These are phyloP conservation scores for Dipodomys spectabilis DNA, from an alignment of 2,113 vertebrate genomes.

Conservation along the genomic window DNA sequence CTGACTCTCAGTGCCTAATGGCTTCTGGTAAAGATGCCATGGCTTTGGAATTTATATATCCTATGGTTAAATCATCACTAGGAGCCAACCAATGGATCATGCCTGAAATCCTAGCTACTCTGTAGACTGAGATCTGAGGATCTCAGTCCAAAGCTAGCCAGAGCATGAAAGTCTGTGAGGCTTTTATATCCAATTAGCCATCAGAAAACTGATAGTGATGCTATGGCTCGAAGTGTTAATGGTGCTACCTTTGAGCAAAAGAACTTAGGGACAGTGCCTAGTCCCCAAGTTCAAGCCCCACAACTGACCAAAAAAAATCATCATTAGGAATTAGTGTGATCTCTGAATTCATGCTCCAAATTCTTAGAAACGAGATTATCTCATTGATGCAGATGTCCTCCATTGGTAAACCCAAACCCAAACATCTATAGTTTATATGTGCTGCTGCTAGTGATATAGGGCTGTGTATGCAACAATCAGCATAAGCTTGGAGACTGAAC, in stretches of 20 bases:
- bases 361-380: background rate
- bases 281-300: too few relatives aligned
- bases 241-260: too few relatives aligned
- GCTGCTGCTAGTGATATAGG: background rate
- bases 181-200: too few relatives aligned
- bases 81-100: fast-evolving
- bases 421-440: background rate
- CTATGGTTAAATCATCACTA: background rate
- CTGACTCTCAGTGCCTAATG: background rate
- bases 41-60: background rate
- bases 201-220: too few relatives aligned
- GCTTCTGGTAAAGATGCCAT: background rate
- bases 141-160: too few relatives aligned
- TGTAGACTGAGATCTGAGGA: too few relatives aligned
- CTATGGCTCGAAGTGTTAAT: too few relatives aligned
- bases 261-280: too few relatives aligned
- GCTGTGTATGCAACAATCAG: background rate
- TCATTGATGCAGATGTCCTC: background rate
- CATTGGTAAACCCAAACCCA: background rate
- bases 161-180: too few relatives aligned
- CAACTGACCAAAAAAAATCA: background rate
- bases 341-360: background rate
- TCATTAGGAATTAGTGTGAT: background rate
- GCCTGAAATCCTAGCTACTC: too few relatives aligned
- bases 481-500: background rate